phyloP scores from a whole-genome alignment of 1,140 invertebrate species.

The Habropoda laboriosa region DNA sequence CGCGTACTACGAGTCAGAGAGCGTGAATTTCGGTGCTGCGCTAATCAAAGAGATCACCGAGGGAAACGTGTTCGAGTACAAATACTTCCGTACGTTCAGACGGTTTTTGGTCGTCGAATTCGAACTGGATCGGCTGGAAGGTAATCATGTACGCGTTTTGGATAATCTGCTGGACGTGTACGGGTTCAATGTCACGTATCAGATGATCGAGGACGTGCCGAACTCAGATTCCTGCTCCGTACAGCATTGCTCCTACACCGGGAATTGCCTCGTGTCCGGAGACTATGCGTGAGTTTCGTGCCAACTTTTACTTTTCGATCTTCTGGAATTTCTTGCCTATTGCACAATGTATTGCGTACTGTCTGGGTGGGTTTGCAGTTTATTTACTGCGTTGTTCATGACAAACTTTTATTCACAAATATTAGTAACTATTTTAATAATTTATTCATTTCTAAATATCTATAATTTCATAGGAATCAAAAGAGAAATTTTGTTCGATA shows the following conservation, averaged over 20 bases:
- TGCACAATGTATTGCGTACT: not conserved
- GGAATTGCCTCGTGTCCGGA: conserved; percentile 88
- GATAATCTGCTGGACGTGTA: conserved; percentile 91
- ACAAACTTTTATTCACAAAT: too few relatives aligned
- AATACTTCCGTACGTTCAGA: conserved; percentile 86
- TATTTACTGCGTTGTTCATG: too few relatives aligned
- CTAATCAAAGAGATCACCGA: conserved; percentile 86
- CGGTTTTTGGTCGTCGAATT: conserved; percentile 91
- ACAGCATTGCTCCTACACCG: conserved; percentile 90
- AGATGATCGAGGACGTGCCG: conserved; percentile 84
- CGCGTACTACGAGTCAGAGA: conserved; percentile 87
- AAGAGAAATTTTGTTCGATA: too few relatives aligned
- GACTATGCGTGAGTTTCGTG: conserved; percentile 86
- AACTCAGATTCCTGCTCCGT: conserved; percentile 87
- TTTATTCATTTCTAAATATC: too few relatives aligned
- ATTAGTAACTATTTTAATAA: too few relatives aligned
- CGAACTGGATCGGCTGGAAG: conserved; percentile 87
- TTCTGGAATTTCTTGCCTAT: too few relatives aligned
- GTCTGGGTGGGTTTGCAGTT: too few relatives aligned
- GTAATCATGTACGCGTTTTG: conserved; percentile 91
- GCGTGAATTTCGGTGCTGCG: conserved; percentile 85
- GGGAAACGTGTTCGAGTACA: conserved; percentile 86
- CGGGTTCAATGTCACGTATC: conserved; percentile 96
- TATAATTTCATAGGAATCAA: too few relatives aligned
- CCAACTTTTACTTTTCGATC: too few relatives aligned